Conservation (phyloP, 2,797 vertebrate genomes). For the Chanos chanos region DNA sequence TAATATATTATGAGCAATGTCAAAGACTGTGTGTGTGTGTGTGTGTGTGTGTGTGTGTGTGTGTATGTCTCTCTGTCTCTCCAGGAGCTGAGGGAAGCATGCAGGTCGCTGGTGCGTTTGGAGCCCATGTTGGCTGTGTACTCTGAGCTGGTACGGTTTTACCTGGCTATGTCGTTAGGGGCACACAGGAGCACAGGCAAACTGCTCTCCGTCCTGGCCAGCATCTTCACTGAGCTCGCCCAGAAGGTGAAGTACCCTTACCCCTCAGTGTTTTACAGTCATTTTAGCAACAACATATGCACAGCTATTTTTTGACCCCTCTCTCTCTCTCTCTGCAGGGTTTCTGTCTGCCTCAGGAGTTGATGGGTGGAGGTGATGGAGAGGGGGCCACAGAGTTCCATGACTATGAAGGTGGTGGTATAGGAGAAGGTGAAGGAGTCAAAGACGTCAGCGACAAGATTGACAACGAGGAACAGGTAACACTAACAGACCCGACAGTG, state of each 20-base stretch:
- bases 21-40: background rate
- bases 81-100: constrained; percentile 79
- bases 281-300: no score
- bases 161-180: constrained; percentile 79
- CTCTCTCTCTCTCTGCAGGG: constrained; percentile 67
- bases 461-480: constrained; percentile 92
- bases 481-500: background rate
- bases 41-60: constrained; percentile 14
- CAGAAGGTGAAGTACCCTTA: constrained; percentile 77
- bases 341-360: constrained; percentile 92
- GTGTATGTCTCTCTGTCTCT: background rate
- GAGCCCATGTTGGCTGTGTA: constrained; percentile 84
- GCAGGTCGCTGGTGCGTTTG: constrained; percentile 78
- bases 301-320: background rate
- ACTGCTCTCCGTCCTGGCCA: constrained; percentile 83
- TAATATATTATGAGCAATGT: no score
- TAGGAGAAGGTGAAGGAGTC: constrained; percentile 90
- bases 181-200: constrained; percentile 89
- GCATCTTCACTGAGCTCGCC: constrained; percentile 87
- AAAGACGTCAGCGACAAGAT: constrained; percentile 97
- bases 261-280: no score
- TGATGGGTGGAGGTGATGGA: constrained; percentile 78
- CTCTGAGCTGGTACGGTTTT: constrained; percentile 83
- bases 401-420: constrained; percentile 89
- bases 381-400: constrained; percentile 90